These are phyloP conservation scores for Sylvilagus bachmani DNA, from an alignment of 2,113 vertebrate genomes.

Conservation along the genomic window DNA sequence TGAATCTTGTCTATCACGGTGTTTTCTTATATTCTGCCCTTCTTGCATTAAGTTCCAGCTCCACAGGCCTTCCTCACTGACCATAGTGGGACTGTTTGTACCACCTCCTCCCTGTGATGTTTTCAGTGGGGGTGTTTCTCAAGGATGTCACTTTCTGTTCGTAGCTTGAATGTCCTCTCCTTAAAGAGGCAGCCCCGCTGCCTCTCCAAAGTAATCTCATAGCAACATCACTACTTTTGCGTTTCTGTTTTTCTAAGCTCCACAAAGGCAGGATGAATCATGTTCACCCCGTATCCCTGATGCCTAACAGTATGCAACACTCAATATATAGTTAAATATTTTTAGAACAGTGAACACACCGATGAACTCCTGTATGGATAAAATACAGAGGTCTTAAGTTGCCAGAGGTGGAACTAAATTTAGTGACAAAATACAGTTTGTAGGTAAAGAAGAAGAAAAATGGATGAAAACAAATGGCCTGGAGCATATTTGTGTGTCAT, in stretches of 20 bases:
- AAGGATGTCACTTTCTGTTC: background rate
- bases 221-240: conserved; percentile 8
- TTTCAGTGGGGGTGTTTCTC: background rate
- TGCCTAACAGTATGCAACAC: background rate
- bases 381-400: conserved; percentile 30
- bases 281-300: background rate
- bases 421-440: conserved; percentile 28
- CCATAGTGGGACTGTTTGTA: background rate
- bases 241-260: conserved; percentile 17
- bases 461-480: conserved; percentile 13
- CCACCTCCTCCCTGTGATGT: background rate
- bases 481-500: background rate
- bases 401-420: background rate
- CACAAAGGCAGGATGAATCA: background rate
- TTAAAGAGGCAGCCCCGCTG: background rate
- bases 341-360: conserved; percentile 33
- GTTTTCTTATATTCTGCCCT: background rate
- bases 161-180: background rate
- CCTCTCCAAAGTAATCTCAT: conserved; percentile 27
- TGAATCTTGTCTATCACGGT: background rate
- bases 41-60: background rate
- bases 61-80: background rate
- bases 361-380: background rate
- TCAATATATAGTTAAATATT: background rate
- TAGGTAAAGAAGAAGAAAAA: conserved; percentile 41